phyloP scores from a whole-genome alignment of 2,888 invertebrate genomes.

The Pegoplata infirma region DNA sequence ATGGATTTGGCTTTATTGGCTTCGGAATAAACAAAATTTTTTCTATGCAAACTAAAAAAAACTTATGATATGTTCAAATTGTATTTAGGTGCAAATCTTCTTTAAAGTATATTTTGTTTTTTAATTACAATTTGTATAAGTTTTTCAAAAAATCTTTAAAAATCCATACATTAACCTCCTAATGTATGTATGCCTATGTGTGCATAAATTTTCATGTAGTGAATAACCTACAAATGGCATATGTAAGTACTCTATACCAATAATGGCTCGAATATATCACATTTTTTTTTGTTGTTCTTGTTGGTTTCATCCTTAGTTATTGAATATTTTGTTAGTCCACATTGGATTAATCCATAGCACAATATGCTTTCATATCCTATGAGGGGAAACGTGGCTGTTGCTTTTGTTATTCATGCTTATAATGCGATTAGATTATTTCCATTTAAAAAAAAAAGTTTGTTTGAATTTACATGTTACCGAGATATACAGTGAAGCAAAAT shows the following conservation, averaged over 20 bases:
- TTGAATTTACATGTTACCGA: constrained; percentile 21
- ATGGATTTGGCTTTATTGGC: no score
- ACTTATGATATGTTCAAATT: no score
- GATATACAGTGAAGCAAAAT: no score
- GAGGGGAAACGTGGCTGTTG: background rate
- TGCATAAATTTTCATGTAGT: background rate
- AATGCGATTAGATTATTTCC: constrained; percentile 73
- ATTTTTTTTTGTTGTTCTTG: background rate
- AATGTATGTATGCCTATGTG: background rate
- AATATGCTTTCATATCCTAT: background rate
- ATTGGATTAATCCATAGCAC: background rate
- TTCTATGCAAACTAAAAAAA: no score
- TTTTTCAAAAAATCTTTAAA: background rate
- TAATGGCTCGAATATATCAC: background rate
- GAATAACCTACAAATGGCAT: background rate
- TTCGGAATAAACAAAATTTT: no score
- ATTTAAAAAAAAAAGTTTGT: constrained; percentile 54
- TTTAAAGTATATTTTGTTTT: no score
- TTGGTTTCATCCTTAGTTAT: background rate
- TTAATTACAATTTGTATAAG: no score
- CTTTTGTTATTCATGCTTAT: constrained; percentile 58
- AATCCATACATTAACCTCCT: background rate
- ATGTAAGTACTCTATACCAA: background rate
- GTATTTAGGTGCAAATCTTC: background rate
- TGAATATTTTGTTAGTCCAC: background rate